Evolutionary conservation across 2,113 vertebrate species (phyloP).

Genomic region (Gadus macrocephalus): DNA sequence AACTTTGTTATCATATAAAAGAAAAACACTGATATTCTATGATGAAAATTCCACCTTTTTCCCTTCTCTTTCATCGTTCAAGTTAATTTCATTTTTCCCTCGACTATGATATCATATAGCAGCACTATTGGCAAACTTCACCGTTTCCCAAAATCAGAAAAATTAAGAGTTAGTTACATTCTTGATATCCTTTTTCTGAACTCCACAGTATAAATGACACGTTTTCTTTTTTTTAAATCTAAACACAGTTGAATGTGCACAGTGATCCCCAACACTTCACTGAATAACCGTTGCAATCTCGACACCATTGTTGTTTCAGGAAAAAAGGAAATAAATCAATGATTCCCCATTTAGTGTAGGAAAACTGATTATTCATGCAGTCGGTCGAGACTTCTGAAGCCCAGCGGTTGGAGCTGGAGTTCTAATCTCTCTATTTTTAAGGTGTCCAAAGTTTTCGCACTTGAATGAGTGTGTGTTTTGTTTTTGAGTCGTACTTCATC

Average conservation of each 20-base stretch:
- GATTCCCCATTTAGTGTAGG: constrained; percentile 18
- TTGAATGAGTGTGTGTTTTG: background rate
- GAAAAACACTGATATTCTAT: background rate
- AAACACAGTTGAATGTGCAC: constrained; percentile 52
- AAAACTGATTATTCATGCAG: constrained; percentile 53
- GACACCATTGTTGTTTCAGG: constrained; percentile 44
- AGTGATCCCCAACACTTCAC: constrained; percentile 49
- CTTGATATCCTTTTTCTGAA: constrained; percentile 40
- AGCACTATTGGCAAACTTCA: constrained; percentile 25
- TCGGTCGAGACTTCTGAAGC: constrained; percentile 10
- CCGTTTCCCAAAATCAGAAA: constrained; percentile 24
- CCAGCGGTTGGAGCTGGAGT: constrained; percentile 1
- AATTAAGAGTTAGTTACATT: constrained; percentile 54
- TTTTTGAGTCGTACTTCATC: constrained; percentile 14
- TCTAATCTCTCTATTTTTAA: constrained; percentile 17
- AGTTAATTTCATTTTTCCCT: background rate
- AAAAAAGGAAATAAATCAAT: constrained; percentile 11
- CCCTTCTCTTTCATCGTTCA: background rate
- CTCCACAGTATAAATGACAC: constrained; percentile 57
- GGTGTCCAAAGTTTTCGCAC: constrained; percentile 2
- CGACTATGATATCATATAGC: constrained; percentile 32
- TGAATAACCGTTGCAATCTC: constrained; percentile 34
- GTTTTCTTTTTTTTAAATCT: background rate
- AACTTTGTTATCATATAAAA: constrained; percentile 22
- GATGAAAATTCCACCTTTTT: background rate